Evolutionary conservation across 2,797 vertebrate species (phyloP).

Genomic region (Rhinella marina): DNA sequence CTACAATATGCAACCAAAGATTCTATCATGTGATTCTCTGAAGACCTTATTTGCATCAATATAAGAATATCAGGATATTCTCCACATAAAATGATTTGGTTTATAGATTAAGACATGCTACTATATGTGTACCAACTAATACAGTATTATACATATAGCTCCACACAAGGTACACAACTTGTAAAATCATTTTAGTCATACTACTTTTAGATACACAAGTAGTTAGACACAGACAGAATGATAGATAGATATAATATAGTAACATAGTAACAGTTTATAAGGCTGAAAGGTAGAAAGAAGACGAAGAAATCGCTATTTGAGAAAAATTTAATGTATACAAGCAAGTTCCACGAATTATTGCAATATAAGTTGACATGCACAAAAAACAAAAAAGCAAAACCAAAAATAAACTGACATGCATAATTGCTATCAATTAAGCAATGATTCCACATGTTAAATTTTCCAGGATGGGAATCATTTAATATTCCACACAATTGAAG

Average conservation of each 20-base stretch:
- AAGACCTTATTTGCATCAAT: neutral
- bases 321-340: too few relatives aligned
- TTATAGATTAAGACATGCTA: too few relatives aligned
- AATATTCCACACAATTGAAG: neutral
- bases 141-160: neutral
- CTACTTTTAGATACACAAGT: neutral
- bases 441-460: neutral
- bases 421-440: neutral
- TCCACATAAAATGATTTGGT: too few relatives aligned
- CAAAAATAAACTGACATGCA: neutral
- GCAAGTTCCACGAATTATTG: neutral
- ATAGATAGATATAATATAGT: neutral
- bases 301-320: too few relatives aligned
- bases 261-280: too few relatives aligned
- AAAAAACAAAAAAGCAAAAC: neutral
- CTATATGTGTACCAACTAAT: neutral
- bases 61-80: neutral
- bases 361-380: neutral
- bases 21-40: neutral
- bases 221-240: too few relatives aligned
- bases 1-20: neutral
- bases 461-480: neutral
- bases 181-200: neutral
- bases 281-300: too few relatives aligned
- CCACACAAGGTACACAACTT: neutral